Evolutionary conservation across 2,888 invertebrate genomes (phyloP), one percentile per base, ranked within the genome.

Genomic region (Standfussiana lucernea): DNA sequence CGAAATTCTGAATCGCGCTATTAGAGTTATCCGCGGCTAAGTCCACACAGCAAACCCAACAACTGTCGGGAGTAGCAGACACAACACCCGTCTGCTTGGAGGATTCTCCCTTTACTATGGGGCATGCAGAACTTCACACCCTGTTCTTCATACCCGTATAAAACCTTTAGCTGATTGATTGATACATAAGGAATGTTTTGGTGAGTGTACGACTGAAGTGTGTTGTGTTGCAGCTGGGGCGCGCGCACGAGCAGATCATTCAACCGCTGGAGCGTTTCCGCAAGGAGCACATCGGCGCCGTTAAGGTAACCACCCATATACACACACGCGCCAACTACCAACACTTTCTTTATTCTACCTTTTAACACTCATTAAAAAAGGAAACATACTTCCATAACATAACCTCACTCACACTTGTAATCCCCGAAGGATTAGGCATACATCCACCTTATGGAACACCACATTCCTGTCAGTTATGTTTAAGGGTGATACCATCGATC

Each of bases 271-370:
- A 99, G 96, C 98, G 97, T 89, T 99, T 99, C 97, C 97, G 99
- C 81, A 99, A 99, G 95, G 98, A 98, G 89, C 98, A 99, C 95
- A 99, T 99, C 90, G 99, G 99, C 71, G 98, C 98, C 76, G 99
- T 99, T 78, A 99, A 99, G 97, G 99, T 98, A 94, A 70, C 10
- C 50, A 10, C 8, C 47, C n/a, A n/a, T n/a, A n/a, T n/a, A n/a
- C n/a, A 28, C 70, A 6, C 15, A 7, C 24, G 1, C 37, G 35
- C 35, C 15, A 10, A 42, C 28, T 32, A 28, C n/a, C 21, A 40
- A 32, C 40, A 24, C 11, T 21, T 24, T 2, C 42, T 11, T 15
- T n/a, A 35, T 28, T 21, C 7, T 40, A 18, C 40, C 35, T 53
- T 13, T 10, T 21, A 32, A 21, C 59, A 35, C 56, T 53, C 18